These are phyloP conservation scores for Nomada flava DNA, from an alignment of 2,888 invertebrate species.

Conservation along the genomic window DNA sequence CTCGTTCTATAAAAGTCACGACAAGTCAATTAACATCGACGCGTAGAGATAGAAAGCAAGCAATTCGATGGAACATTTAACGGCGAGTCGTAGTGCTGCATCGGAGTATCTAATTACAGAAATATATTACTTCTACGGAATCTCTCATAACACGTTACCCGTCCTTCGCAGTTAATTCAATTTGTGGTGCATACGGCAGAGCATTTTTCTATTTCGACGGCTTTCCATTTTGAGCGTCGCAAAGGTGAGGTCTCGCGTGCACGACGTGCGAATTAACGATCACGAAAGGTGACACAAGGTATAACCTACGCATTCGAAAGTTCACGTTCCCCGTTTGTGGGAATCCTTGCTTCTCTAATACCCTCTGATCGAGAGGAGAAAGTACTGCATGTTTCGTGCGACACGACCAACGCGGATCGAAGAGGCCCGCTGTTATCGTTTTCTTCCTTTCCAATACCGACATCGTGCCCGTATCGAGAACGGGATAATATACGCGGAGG, in stretches of 20 bases:
- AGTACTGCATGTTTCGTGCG: conserved; percentile 38
- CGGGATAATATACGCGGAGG: not conserved
- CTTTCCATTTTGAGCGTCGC: not conserved
- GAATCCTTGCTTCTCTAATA: conserved; percentile 23
- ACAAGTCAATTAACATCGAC: conserved; percentile 24
- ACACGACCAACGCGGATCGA: conserved; percentile 17
- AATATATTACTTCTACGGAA: not conserved
- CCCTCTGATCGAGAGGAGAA: conserved; percentile 45
- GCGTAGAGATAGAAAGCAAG: too few relatives aligned
- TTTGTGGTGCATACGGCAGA: too few relatives aligned
- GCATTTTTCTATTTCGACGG: too few relatives aligned
- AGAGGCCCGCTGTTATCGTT: conserved; percentile 28
- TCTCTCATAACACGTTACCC: too few relatives aligned
- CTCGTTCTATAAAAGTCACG: not conserved
- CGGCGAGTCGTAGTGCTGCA: not conserved
- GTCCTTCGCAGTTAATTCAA: too few relatives aligned
- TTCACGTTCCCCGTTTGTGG: conserved; percentile 41
- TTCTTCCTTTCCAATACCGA: not conserved
- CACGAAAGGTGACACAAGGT: conserved; percentile 38
- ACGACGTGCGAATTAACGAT: conserved; percentile 47
- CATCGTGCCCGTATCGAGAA: conserved; percentile 2
- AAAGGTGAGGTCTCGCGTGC: conserved; percentile 14
- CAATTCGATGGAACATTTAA: not conserved
- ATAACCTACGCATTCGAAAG: conserved; percentile 61
- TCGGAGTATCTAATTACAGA: not conserved